A percentile compares a stretch with the other conserved stretches of the same genome.
Conservation (phyloP, 2,888 invertebrate species). For the Cosmopolites sordidus region DNA sequence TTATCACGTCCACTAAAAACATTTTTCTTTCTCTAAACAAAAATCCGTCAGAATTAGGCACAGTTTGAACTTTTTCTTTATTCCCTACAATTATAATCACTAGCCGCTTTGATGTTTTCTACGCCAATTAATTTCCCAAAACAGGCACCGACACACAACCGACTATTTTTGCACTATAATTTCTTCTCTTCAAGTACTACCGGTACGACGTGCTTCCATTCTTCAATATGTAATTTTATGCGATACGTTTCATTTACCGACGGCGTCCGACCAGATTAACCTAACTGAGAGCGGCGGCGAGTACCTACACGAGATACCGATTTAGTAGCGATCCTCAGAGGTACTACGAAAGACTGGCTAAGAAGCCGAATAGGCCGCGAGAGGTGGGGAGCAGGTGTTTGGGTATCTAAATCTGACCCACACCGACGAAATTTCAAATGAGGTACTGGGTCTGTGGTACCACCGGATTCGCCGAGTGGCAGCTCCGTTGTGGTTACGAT, state of each 20-base stretch:
- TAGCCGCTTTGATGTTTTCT: too few species aligned
- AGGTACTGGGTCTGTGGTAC: conserved; percentile 24
- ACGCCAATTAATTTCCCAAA: too few species aligned
- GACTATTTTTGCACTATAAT: too few species aligned
- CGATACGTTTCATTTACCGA: conserved; percentile 15
- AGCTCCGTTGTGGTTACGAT: not conserved
- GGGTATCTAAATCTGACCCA: conserved; percentile 27
- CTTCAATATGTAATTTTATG: conserved; percentile 18
- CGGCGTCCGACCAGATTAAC: conserved; percentile 10
- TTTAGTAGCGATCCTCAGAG: conserved; percentile 24
- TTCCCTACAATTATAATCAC: too few species aligned
- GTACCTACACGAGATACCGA: conserved; percentile 22
- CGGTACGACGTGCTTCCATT: conserved; percentile 17
- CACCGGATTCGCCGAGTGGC: conserved; percentile 1
- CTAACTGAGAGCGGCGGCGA: conserved; percentile 21
- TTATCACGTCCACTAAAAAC: not conserved
- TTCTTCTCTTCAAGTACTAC: too few species aligned
- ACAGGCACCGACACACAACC: too few species aligned
- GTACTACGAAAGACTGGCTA: conserved; percentile 27
- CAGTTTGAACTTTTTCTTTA: too few species aligned
- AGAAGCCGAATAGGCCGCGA: conserved; percentile 20
- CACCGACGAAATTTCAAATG: conserved; percentile 28
- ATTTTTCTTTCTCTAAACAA: not conserved
- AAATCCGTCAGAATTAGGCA: not conserved
- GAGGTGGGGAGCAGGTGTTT: conserved; percentile 27